Conservation (phyloP, 2,797 vertebrate genomes). For the Rhabdophis nuchalis region DNA sequence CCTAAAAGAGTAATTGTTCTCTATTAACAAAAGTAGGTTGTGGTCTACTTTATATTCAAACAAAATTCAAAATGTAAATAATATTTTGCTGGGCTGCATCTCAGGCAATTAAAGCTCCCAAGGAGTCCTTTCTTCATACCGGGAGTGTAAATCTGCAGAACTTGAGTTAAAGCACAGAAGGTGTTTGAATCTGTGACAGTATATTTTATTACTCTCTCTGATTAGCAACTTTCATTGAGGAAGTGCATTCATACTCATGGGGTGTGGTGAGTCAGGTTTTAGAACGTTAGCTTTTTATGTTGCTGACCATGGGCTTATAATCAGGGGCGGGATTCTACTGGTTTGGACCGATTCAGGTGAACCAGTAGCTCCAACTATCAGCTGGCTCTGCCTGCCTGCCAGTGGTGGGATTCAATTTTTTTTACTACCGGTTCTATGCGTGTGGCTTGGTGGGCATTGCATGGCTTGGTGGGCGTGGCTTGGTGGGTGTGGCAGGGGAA, state of each 20-base stretch:
- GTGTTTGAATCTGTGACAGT: conserved; percentile 25
- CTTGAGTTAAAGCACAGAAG: conserved; percentile 7
- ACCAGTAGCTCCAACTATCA: too few relatives aligned
- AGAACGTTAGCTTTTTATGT: background rate
- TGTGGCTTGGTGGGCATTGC: too few relatives aligned
- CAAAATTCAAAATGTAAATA: conserved; percentile 20
- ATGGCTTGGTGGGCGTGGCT: too few relatives aligned
- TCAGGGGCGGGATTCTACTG: too few relatives aligned
- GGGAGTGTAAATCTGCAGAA: background rate
- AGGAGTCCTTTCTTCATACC: conserved; percentile 19
- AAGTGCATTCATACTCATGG: background rate
- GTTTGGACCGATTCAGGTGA: too few relatives aligned
- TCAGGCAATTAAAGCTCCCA: conserved; percentile 28
- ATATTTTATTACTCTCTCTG: conserved; percentile 29
- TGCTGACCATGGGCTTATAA: background rate
- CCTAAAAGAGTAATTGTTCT: background rate
- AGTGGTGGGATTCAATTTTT: too few relatives aligned
- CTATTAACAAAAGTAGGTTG: too few relatives aligned
- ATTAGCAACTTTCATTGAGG: conserved; percentile 28
- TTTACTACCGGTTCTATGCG: too few relatives aligned
- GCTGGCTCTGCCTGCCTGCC: too few relatives aligned
- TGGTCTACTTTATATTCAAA: too few relatives aligned
- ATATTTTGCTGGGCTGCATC: conserved; percentile 29
- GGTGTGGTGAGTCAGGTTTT: background rate
- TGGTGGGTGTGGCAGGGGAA: too few relatives aligned